phyloP scores from a whole-genome alignment of 2,113 vertebrate genomes.

The Machaerirhynchus nigripectus region DNA sequence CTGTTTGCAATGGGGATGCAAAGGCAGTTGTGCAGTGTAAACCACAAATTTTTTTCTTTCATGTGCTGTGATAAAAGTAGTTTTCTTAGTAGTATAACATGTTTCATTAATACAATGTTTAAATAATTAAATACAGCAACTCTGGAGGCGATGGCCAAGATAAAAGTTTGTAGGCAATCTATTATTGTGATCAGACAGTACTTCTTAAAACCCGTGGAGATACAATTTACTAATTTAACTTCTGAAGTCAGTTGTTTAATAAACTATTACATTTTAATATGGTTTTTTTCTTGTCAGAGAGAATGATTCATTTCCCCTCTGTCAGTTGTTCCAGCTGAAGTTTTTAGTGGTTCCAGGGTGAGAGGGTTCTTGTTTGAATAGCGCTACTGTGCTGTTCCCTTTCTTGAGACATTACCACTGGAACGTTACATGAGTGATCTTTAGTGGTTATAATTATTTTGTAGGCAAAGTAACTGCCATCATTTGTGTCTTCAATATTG shows the following conservation, averaged over 20 bases:
- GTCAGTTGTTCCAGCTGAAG: constrained; percentile 38
- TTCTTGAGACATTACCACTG: neutral
- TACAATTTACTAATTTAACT: constrained; percentile 66
- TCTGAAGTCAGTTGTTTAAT: constrained; percentile 66
- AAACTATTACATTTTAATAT: constrained; percentile 64
- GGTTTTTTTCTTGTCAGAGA: constrained; percentile 45
- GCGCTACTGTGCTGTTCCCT: neutral
- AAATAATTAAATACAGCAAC: constrained; percentile 74
- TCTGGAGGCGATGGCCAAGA: constrained; percentile 61
- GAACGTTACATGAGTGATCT: neutral
- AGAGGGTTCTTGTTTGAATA: neutral
- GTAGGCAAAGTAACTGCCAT: neutral
- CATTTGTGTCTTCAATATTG: constrained; percentile 29
- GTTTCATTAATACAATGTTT: constrained; percentile 71
- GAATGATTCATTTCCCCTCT: constrained; percentile 52
- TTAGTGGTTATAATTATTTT: constrained; percentile 36
- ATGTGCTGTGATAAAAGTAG: constrained; percentile 61
- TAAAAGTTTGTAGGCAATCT: constrained; percentile 72
- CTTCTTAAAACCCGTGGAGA: constrained; percentile 61
- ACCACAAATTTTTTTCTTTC: constrained; percentile 44
- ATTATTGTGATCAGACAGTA: constrained; percentile 63
- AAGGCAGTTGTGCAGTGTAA: constrained; percentile 41
- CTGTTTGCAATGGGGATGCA: constrained; percentile 44
- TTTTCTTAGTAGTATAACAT: constrained; percentile 57
- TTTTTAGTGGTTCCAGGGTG: constrained; percentile 34